Base-by-base conservation (phyloP, 2,797 vertebrate species). In the Miichthys miiuy region DNA sequence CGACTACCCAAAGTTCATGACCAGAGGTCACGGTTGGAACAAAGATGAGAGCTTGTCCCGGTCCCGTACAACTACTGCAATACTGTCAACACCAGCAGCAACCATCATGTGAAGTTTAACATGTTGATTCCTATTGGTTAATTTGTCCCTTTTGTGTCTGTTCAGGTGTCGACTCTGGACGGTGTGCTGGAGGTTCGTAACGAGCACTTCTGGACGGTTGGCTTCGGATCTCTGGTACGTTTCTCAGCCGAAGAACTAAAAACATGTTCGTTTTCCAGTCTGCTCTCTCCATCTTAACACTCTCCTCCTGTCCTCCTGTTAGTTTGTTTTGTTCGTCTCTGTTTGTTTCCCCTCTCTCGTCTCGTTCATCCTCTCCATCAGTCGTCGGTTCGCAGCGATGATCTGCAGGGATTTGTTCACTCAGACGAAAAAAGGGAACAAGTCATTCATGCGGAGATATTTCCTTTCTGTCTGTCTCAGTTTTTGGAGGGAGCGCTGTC, bases 191-290 rank as follows among this genome's bases (percentile, higher is more conserved):
- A 99, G 94, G 97, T 99, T 68, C 92, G 97, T 50, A 99, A 99
- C 65, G 98, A 99, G 75, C 98, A 99, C 88, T 99, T 99, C 90
- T 99, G 98, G 98, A 99, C 97, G 0, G 89, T 99, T 5, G 97
- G 97, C 60, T 99, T 99, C 82, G 98, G 97, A n/a, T 97, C 96
- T 73, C 91, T 99, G 97, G 98, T 99, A 94, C 69, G 96, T 94
- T 27, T 17, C 2, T 50, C 21, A 21, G 14, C 54, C 34, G 14
- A 30, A 55, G 13, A 46, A 20, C n/a, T 10, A 21, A 34, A 68
- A 10, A 30, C 21, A n/a, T n/a, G n/a, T n/a, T n/a, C n/a, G n/a
- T n/a, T n/a, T n/a, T n/a, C n/a, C n/a, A n/a, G n/a, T n/a, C n/a
- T n/a, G n/a, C n/a, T n/a, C n/a, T n/a, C n/a, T n/a, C n/a, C n/a